Evolutionary conservation across 2,113 vertebrate species (phyloP).

Genomic region (Nycticryphes semicollaris): DNA sequence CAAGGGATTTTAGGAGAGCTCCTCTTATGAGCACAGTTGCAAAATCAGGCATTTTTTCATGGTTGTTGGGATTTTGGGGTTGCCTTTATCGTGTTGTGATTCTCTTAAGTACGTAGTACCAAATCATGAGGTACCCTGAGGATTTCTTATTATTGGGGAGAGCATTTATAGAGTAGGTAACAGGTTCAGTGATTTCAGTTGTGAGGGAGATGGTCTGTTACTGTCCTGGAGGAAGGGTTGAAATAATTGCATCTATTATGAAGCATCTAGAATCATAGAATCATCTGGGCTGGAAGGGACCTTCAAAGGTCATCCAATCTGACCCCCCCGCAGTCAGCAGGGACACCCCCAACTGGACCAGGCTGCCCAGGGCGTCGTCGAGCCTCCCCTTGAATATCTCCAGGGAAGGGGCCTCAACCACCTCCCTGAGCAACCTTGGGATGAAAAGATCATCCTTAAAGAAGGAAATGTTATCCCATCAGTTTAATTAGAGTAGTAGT

Average conservation of each 20-base stretch:
- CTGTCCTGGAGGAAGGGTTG: neutral
- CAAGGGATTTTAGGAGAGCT: neutral
- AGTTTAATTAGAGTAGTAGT: neutral
- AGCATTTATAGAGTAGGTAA: neutral
- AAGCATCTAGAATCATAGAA: no score
- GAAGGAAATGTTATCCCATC: neutral
- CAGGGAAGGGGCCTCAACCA: no score
- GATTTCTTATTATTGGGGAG: fast-evolving
- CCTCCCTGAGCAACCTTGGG: no score
- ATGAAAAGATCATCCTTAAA: neutral
- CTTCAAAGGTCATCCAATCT: no score
- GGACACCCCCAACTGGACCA: no score
- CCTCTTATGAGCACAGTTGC: neutral
- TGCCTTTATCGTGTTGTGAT: fast-evolving
- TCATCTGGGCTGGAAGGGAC: no score
- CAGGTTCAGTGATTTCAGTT: neutral
- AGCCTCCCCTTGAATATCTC: no score
- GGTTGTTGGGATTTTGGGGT: neutral
- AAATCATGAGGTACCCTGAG: neutral
- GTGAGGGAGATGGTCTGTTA: neutral
- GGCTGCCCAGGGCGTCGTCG: no score
- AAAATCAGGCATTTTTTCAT: fast-evolving
- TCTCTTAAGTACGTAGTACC: neutral
- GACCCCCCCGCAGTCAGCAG: no score
- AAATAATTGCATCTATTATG: neutral